Base-by-base conservation (phyloP, 2,113 vertebrate genomes). In the Formicarius rufipectus region DNA sequence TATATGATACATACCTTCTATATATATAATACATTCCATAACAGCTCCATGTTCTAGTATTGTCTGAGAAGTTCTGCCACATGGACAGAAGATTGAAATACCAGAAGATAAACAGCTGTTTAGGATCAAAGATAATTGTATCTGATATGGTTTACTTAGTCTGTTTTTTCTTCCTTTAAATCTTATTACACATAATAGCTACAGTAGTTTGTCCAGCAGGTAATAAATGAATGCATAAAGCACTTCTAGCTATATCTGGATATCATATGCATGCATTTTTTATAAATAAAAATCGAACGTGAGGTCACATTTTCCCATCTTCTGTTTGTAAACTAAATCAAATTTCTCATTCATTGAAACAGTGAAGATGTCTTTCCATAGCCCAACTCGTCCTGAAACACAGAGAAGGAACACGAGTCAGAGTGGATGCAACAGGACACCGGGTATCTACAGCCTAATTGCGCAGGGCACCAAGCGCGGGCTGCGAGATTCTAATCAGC, bases 261-360 rank as follows among this genome's bases (percentile, higher is more conserved):
- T 84, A 88, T 69, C 45, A 55, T 58, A 93, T 66, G 90, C 98
- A 98, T 98, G 98, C 98, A 97, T 79, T 62, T 71, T 93, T 98
- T 99, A 99, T 96, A 99, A 98, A 95, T 97, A 97, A 97, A 99
- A 99, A 97, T 99, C 99, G 80, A 99, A 99, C 18, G 96, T 98
- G 91, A 99, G 98, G 97, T 99, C 98, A 22, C 98, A 99, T 97
- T 99, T 99, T 80, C 98, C 99, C 99, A 99, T 99, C 98, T 99
- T 99, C 98, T 99, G 99, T 94, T 99, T 98, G 92, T 99, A 99
- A 78, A 99, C 98, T 10, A 98, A 92, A 64, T 99, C 99, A 74
- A 99, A 99, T 98, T 99, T 99, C 90, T 99, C 99, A 16, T 99
- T 99, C 99, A 99, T 99, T 49, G 99, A 99, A 87, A 99, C 99